Evolutionary conservation across 2,797 vertebrate species (phyloP).

Genomic region (Crax fasciolata): DNA sequence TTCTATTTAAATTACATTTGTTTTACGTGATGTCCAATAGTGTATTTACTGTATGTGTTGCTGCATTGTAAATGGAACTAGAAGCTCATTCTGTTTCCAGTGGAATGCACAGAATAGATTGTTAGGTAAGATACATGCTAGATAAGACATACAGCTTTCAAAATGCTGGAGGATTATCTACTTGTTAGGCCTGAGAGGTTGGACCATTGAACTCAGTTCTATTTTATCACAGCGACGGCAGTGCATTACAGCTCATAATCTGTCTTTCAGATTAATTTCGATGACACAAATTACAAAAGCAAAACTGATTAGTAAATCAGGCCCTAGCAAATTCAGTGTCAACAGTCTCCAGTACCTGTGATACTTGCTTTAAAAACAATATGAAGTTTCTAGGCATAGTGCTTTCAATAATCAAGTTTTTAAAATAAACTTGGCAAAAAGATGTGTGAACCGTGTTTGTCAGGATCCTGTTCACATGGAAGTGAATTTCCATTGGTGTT

Average conservation of each 20-base stretch:
- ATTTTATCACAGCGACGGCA: background rate
- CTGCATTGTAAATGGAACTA: background rate
- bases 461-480: background rate
- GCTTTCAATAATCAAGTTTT: background rate
- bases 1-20: background rate
- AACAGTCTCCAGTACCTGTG: background rate
- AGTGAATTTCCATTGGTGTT: background rate
- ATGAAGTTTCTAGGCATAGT: background rate
- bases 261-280: background rate
- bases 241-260: background rate
- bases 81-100: background rate
- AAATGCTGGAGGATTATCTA: background rate
- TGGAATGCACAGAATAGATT: background rate
- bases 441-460: background rate
- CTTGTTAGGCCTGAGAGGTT: background rate
- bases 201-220: background rate
- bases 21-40: accelerated
- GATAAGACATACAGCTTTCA: background rate
- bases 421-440: background rate
- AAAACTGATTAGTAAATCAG: background rate
- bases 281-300: background rate
- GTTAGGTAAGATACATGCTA: background rate
- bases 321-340: background rate
- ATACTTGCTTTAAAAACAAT: background rate
- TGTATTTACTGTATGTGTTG: background rate